These are phyloP conservation scores for Drosophila tripunctata DNA, from an alignment of 2,888 invertebrate species.

Conservation along the genomic window DNA sequence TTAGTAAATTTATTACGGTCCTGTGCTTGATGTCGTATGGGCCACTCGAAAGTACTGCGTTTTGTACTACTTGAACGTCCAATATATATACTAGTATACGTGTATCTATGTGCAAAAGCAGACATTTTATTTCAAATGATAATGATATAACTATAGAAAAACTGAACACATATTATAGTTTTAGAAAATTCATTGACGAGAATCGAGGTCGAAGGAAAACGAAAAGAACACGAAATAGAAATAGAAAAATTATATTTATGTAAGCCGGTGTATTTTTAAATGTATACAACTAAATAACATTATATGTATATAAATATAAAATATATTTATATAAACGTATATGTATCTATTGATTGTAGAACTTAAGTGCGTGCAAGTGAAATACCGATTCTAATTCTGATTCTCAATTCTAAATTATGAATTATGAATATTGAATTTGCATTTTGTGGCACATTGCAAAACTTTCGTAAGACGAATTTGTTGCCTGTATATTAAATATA, in stretches of 20 bases:
- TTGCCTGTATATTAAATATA: conserved; percentile 22
- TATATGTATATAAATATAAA: conserved; percentile 52
- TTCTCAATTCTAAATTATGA: conserved; percentile 9
- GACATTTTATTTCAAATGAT: background rate
- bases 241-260: conserved; percentile 38
- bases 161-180: conserved; percentile 28
- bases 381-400: conserved; percentile 19
- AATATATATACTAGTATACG: background rate
- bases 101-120: background rate
- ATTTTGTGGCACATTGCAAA: conserved; percentile 13
- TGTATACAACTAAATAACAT: conserved; percentile 49
- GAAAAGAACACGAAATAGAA: background rate
- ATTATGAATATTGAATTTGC: conserved; percentile 4
- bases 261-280: conserved; percentile 33
- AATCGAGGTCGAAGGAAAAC: background rate
- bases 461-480: conserved; percentile 61
- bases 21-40: too few species aligned
- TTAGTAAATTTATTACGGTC: too few species aligned
- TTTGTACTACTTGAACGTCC: too few species aligned
- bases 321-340: conserved; percentile 49
- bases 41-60: too few species aligned
- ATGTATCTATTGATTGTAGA: conserved; percentile 55
- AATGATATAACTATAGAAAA: background rate
- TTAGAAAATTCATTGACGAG: conserved; percentile 32
- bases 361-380: conserved; percentile 63